Evolutionary conservation across 2,888 invertebrate genomes (phyloP).

Genomic region (Byasa hedistus): DNA sequence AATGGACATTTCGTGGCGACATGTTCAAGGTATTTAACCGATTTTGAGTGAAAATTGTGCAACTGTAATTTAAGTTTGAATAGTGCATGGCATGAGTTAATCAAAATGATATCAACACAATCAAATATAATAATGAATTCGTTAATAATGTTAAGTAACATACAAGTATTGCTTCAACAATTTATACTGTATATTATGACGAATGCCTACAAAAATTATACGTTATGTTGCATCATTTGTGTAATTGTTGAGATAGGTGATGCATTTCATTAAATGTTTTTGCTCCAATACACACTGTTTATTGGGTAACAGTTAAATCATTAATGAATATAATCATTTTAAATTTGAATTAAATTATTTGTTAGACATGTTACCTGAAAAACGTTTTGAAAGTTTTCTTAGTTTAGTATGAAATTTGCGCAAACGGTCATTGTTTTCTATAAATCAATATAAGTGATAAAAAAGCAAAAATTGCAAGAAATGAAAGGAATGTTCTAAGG

Average conservation of each 20-base stretch:
- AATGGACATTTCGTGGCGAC: slow-evolving; percentile 22
- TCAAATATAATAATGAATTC: slow-evolving; percentile 19
- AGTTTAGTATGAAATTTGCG: no score
- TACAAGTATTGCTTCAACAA: slow-evolving; percentile 14
- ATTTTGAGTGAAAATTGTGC: slow-evolving; percentile 26
- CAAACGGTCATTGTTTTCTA: no score
- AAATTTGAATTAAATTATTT: no score
- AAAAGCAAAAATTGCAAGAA: no score
- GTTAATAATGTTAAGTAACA: slow-evolving; percentile 18
- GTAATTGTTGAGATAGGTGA: not conserved
- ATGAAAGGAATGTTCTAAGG: no score
- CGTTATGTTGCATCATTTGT: slow-evolving; percentile 1
- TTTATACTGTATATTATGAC: not conserved
- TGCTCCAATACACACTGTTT: no score
- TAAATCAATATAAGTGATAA: no score
- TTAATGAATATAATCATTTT: no score
- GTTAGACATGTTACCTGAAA: no score
- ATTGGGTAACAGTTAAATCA: not conserved
- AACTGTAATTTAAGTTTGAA: slow-evolving; percentile 18
- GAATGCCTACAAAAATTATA: not conserved
- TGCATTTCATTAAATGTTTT: no score
- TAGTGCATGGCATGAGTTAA: slow-evolving; percentile 12
- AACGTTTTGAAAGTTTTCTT: no score
- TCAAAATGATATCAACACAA: slow-evolving; percentile 23
- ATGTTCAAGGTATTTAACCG: slow-evolving; percentile 19